These are phyloP conservation scores for Acanthopleura granulata DNA, from an alignment of 2,888 invertebrate species.

Conservation along the genomic window DNA sequence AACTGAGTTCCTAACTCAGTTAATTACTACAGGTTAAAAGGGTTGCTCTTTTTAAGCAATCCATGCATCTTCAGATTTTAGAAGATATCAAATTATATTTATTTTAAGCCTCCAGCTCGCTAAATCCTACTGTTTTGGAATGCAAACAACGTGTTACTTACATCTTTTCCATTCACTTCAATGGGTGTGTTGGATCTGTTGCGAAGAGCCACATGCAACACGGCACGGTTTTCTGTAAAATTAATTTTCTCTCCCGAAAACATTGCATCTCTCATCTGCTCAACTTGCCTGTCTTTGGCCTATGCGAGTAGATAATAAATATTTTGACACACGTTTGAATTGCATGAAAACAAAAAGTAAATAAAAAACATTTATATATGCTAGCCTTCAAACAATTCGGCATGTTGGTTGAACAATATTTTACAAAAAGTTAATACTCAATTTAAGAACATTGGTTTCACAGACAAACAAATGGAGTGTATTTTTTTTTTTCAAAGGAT, in stretches of 20 bases:
- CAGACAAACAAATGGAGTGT: not conserved
- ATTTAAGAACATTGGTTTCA: not conserved
- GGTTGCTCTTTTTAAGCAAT: too few relatives aligned
- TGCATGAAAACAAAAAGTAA: not conserved
- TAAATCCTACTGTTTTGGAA: not conserved
- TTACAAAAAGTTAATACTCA: not conserved
- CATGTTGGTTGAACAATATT: not conserved
- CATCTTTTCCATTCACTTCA: conserved; percentile 87
- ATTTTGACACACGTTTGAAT: too few relatives aligned
- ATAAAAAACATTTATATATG: too few relatives aligned
- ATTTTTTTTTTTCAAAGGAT: not conserved
- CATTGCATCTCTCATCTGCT: conserved; percentile 90
- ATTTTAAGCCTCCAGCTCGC: not conserved
- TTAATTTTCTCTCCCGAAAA: conserved; percentile 95
- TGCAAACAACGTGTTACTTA: conserved; percentile 68
- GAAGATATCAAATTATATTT: not conserved
- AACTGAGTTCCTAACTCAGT: too few relatives aligned
- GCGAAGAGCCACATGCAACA: conserved; percentile 93
- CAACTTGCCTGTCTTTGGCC: conserved; percentile 83
- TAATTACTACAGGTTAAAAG: too few relatives aligned
- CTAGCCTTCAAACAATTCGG: too few relatives aligned
- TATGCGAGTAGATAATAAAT: too few relatives aligned
- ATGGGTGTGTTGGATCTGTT: conserved; percentile 86
- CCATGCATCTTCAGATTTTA: not conserved
- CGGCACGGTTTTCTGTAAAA: conserved; percentile 96